These are phyloP conservation scores for Entomyzon cyanotis DNA, from an alignment of 2,113 vertebrate species.

Conservation along the genomic window DNA sequence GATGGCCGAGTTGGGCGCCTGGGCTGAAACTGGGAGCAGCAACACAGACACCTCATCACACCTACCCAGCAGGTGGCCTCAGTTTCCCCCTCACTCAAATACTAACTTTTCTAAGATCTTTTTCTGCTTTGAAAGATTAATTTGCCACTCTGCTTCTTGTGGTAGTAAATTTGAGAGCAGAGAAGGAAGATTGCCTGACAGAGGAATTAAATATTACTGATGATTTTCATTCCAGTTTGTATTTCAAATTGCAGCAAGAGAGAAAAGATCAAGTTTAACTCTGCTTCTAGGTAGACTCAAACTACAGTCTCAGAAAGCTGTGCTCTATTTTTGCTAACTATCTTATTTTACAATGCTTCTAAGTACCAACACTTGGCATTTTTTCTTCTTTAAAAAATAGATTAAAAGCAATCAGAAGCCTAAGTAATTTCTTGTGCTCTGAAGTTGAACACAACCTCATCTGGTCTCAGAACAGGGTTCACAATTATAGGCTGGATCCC, in stretches of 20 bases:
- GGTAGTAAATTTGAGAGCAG: neutral
- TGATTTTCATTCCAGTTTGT: neutral
- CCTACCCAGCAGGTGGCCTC: neutral
- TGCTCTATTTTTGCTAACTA: neutral
- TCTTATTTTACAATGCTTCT: neutral
- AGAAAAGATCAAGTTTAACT: neutral
- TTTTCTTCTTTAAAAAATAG: neutral
- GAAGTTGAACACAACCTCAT: neutral
- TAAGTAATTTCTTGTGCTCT: neutral
- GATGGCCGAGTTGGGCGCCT: constrained; percentile 90
- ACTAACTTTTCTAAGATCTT: neutral
- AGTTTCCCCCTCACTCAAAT: neutral
- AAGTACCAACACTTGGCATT: neutral
- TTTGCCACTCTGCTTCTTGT: neutral
- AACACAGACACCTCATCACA: neutral
- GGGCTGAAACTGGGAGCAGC: constrained; percentile 85
- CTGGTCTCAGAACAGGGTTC: neutral
- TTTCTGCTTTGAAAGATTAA: neutral
- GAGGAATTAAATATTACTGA: neutral
- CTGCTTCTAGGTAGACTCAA: neutral
- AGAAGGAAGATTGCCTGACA: neutral
- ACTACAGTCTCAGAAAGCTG: neutral
- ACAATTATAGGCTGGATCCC: neutral
- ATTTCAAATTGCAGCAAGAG: neutral
- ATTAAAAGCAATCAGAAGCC: neutral